Percentiles rank a stretch among this genome's conserved stretches.
These are phyloP conservation scores for Pseudolaguvia tuberculata DNA, from an alignment of 2,113 vertebrate genomes.

Conservation along the genomic window DNA sequence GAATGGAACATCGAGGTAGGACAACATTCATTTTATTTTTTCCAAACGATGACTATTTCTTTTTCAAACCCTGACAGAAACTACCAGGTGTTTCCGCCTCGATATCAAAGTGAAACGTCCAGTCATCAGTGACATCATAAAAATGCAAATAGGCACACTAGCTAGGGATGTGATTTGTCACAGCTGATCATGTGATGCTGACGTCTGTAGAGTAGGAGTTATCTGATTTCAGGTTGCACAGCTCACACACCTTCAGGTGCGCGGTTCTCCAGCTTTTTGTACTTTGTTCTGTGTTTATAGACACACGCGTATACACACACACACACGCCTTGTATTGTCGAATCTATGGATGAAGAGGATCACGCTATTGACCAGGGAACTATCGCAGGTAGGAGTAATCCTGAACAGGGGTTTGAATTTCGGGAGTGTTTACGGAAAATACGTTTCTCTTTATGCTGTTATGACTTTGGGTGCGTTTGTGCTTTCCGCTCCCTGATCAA, in stretches of 20 bases:
- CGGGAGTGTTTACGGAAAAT: background rate
- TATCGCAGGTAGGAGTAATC: slow-evolving; percentile 16
- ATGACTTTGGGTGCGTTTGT: background rate
- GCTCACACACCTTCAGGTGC: slow-evolving; percentile 57
- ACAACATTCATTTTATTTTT: background rate
- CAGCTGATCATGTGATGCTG: slow-evolving; percentile 41
- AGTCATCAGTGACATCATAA: slow-evolving; percentile 4
- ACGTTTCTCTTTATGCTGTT: background rate
- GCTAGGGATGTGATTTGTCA: background rate
- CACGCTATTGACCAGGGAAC: background rate
- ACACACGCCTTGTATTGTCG: background rate
- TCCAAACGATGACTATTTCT: background rate
- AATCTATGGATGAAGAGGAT: slow-evolving; percentile 24
- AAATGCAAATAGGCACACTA: background rate
- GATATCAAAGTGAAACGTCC: slow-evolving; percentile 5
- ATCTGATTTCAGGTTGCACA: slow-evolving; percentile 54
- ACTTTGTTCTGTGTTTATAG: slow-evolving; percentile 6
- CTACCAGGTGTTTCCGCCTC: background rate
- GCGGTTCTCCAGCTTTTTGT: slow-evolving; percentile 3
- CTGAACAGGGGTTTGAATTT: background rate
- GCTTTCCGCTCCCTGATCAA: background rate
- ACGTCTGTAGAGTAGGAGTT: slow-evolving; percentile 44
- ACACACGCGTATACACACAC: background rate
- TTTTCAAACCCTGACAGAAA: background rate
- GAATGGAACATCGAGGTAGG: slow-evolving; percentile 70